Percentiles rank a stretch among this genome's conserved stretches.
Evolutionary conservation across 2,888 invertebrate species (phyloP).

Genomic region (Amphipoea lucens): DNA sequence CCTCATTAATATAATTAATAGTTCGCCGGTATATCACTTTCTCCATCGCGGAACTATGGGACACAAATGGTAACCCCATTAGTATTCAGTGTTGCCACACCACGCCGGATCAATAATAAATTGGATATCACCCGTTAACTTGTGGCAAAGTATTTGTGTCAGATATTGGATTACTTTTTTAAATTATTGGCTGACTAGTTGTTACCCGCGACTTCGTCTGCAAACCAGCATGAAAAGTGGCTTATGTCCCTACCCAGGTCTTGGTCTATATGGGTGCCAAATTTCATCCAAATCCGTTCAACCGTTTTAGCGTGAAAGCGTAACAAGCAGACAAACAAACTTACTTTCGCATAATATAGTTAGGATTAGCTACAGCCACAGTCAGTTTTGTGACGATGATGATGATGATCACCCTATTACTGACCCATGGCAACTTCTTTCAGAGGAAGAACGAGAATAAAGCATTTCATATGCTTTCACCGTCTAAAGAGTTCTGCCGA

Average conservation of each 20-base stretch:
- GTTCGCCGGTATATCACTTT: conserved; percentile 77
- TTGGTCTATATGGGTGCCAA: not conserved
- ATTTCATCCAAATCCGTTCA: not conserved
- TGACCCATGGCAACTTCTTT: not conserved
- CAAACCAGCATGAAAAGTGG: not conserved
- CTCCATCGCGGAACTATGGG: conserved; percentile 78
- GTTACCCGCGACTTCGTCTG: not conserved
- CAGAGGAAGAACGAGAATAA: not conserved
- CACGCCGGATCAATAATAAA: conserved; percentile 80
- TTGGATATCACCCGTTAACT: conserved; percentile 76
- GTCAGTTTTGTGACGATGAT: not conserved
- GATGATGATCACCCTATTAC: not conserved
- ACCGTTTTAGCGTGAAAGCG: not conserved
- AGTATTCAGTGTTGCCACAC: conserved; percentile 75
- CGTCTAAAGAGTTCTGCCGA: not conserved
- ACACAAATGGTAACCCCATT: conserved; percentile 73
- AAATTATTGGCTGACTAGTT: not conserved
- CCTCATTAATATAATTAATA: conserved; percentile 77
- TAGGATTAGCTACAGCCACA: not conserved
- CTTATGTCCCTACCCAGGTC: not conserved
- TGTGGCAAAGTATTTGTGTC: conserved; percentile 74
- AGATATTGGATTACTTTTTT: conserved; percentile 50
- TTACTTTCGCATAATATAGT: too few relatives aligned
- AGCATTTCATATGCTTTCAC: not conserved
- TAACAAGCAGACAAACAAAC: not conserved